Evolutionary conservation across 2,888 invertebrate species (phyloP), one percentile per base, ranked within the genome.

Genomic region (Spodoptera littoralis): DNA sequence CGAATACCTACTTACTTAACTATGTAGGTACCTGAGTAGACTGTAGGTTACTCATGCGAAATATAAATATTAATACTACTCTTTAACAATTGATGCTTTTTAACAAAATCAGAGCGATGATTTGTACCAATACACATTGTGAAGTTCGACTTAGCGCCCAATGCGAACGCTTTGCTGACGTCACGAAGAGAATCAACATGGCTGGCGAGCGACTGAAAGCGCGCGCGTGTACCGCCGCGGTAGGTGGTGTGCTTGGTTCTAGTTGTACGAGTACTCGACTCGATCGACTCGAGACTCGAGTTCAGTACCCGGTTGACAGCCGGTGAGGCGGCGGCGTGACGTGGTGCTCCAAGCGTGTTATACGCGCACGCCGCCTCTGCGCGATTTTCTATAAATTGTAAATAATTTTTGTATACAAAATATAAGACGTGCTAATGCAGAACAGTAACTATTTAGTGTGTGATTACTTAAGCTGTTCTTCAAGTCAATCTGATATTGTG

Each of bases 281-380:
- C 84, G 86, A 88, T 86, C 87, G 86, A 87, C 83, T 81, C 64
- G 67, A 57, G 55, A 36, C 27, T 61, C 75, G 88, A 90, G 92
- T 92, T 94, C 92, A 94, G 94, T 94, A 93, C 92, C 93, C 93
- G 94, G 92, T 91, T 91, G 92, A 92, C 92, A 92, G 90, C 93
- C 93, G 93, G 92, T 84, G 91, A 90, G 92, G 92, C 91, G 92
- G 93, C 91, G 91, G 92, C 90, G 91, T 90, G 83, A 88, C 81
- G 83, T 79, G 84, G 81, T 85, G 79, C 63, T 76, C 73, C 59
- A 79, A 83, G 79, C 78, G 80, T 84, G 77, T 69, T 76, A 81
- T 83, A 88, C 89, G 89, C 91, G 89, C 89, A 88, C 93, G 93
- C 93, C 94, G 93, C 92, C 92, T 90, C 90, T 91, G 87, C 90